Evolutionary conservation across 2,888 invertebrate species (phyloP), one percentile per base, ranked within the genome.

Genomic region (Smittia sp.): DNA sequence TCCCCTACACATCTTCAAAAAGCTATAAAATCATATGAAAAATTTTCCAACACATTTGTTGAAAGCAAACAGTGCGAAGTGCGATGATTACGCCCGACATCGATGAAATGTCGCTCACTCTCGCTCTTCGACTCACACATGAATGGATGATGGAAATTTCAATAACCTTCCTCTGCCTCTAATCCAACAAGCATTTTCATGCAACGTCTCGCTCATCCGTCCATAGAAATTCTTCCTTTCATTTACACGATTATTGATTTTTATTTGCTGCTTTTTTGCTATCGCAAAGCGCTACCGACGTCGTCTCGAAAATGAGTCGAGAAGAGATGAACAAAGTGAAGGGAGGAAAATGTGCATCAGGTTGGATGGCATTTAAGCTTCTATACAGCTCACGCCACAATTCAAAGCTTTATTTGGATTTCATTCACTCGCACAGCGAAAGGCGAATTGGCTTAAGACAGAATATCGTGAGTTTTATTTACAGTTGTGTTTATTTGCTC

Each of bases 11-110:
- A 32, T 46, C 46, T 46, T 46, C 58, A 58, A 22, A 58, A 58
- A 22, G 58, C 58, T 39, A 39, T 38, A 41, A 39, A 67, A 67
- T 38, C 39, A 38, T 32, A 54, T 27, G 58, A 54, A 52, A 70
- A 15, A 25, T 15, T 70, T 70, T 70, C 69, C 69, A 70, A 32
- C 41, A 70, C 54, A 70, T 52, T 70, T 70, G 58, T 22, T 58
- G 20, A 58, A 18, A 58, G 58, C 58, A 58, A 58, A 58, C 58
- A 58, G 20, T 22, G 58, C 9, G 58, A 58, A 58, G 58, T 58
- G 58, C 22, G 22, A 58, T 58, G 18, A 58, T 58, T 58, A 58
- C 18, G 58, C 46, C 46, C n/a, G 15, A 58, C 58, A 58, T 58
- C n/a, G 58, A 4, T 13, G 58, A 58, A 18, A 18, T 1, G 18